Base-by-base conservation (phyloP, 2,888 invertebrate genomes). In the Nemotelus pantherinus region DNA sequence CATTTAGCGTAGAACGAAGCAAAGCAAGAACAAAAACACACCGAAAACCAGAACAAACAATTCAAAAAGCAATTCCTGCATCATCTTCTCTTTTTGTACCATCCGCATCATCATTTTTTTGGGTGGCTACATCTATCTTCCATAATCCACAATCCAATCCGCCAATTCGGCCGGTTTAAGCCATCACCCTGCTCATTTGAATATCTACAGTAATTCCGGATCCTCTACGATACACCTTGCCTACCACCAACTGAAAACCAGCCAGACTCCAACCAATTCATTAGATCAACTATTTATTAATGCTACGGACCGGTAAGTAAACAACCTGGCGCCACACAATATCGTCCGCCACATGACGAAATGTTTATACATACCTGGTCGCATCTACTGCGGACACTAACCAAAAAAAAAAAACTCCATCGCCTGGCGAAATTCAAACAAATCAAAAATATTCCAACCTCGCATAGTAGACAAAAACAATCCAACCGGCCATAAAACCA, bases 301-400 rank as follows among this genome's bases (percentile, higher is more conserved):
- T 58, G 67, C 67, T 50, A 50, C 48, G 50, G 25, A 72, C 72
- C 57, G 72, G 72, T 72, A 72, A 72, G 43, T 39, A 72, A 72
- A 72, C 72, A 72, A 57, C 45, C 58, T 72, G 72, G 72, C 72
- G 72, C 72, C 72, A 72, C 45, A 72, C 58, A 58, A 44, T 71
- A 68, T 43, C 6, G 25, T 71, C 41, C 10, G 43, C n/a, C n/a
- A 47, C 41, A 44, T 45, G 55, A 71, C 41, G 55, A 71, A 55
- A 71, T 71, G 55, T 71, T 71, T 55, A 71, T 57, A 44, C 44
- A 67, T 43, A 64, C 64, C 41, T 25, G 53, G 25, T 25, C 25
- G 25, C 25, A 25, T 25, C 25, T 25, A 25, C 25, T 25, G 25
- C 25, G 25, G 25, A 25, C 25, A 25, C 25, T 25, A 25, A 25